Evolutionary conservation across 2,113 vertebrate genomes (phyloP).

Genomic region (Corydoras sp.): DNA sequence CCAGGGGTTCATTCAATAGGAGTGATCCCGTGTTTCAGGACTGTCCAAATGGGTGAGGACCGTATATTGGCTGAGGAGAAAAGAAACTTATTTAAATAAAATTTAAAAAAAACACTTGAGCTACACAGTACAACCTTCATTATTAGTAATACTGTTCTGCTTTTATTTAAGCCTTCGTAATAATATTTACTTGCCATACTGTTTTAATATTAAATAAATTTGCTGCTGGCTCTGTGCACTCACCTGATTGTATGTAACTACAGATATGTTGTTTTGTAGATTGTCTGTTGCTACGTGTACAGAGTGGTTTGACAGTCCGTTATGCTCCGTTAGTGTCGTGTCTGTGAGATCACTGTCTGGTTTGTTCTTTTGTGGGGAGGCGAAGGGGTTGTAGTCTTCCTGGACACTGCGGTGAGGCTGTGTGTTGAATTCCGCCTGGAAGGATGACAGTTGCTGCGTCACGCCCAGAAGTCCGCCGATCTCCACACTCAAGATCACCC

Average conservation of each 20-base stretch:
- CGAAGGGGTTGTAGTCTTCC: conserved; percentile 96
- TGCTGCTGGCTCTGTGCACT: conserved; percentile 42
- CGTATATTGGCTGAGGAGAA: conserved; percentile 82
- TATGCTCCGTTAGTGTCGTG: conserved; percentile 88
- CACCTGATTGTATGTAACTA: conserved; percentile 95
- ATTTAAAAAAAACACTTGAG: neutral
- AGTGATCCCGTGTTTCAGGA: conserved; percentile 71
- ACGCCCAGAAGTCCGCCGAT: conserved; percentile 94
- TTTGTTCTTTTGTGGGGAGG: conserved; percentile 96
- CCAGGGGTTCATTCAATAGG: neutral
- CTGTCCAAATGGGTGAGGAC: conserved; percentile 92
- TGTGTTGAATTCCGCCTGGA: conserved; percentile 95
- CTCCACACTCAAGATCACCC: conserved; percentile 97
- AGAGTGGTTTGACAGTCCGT: conserved; percentile 90
- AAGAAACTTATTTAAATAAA: conserved; percentile 36
- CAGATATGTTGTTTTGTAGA: conserved; percentile 87
- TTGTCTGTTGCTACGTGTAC: conserved; percentile 89
- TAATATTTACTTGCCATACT: no score
- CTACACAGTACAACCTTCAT: no score
- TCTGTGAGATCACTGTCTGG: conserved; percentile 72
- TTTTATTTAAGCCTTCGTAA: no score
- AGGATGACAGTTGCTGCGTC: conserved; percentile 95
- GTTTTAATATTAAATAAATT: no score
- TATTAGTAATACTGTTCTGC: no score
- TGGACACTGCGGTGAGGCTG: conserved; percentile 90